Evolutionary conservation across 2,113 vertebrate genomes (phyloP), one percentile per base, ranked within the genome.

Genomic region (Nematolebias whitei): DNA sequence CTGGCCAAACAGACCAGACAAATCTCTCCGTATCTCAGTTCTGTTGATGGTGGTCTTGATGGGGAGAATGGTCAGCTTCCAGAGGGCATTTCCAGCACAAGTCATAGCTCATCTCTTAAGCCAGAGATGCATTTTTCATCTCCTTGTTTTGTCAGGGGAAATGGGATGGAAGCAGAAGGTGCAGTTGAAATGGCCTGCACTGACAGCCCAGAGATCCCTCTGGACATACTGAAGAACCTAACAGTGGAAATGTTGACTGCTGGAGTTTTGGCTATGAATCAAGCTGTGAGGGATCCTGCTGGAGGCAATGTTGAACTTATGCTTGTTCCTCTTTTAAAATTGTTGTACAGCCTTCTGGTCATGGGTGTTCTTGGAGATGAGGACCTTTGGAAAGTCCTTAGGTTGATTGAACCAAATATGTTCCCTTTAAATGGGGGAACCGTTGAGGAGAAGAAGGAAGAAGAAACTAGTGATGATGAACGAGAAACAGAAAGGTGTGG

Each of bases 291-390:
- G 78, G 95, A 98, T 90, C 96, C 96, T 14, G 92, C 94, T 13
- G 96, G 96, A 67, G 96, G 96, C 68, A 96, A 93, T 63, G 92
- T 94, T 1, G 95, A 98, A 79, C 95, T 95, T 76, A 88, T 98
- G 6, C 93, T 98, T 24, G 96, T 98, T 49, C 96, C 96, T 11
- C 91, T 96, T 41, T 94, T 98, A 82, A 94, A 92, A 59, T 90
- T 98, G 12, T 95, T 98, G 79, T 94, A 95, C 58, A 94, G 92
- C 0, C 88, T 98, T 6, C 88, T 98, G 24, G 95, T 96, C 70
- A 95, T 98, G 94, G 96, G 94, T 3, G 69, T 96, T 64, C 95
- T 97, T 78, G 88, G 92, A 40, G 94, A 93, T 2, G 93, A 92
- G 23, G 96, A 97, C 69, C 76, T 98, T 24, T 90, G 91, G n/a